These are phyloP conservation scores for Pseudolycoriella hygida DNA, from an alignment of 2,888 invertebrate species.

Conservation along the genomic window DNA sequence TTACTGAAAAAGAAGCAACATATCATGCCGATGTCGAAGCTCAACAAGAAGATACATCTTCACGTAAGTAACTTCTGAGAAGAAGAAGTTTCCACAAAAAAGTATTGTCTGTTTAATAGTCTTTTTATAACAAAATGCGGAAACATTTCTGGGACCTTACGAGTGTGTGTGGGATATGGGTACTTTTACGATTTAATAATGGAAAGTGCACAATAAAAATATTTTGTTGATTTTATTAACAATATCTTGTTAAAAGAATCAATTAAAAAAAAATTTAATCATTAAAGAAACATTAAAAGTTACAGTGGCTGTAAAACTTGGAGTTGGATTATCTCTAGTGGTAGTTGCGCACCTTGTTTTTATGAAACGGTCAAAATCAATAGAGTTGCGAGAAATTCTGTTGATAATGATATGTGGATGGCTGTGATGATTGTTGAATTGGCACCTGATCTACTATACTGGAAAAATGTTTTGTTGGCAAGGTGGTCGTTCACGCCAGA, in stretches of 20 bases:
- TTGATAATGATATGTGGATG: too few relatives aligned
- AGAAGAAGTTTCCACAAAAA: not conserved
- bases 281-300: conserved; percentile 20
- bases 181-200: too few relatives aligned
- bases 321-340: conserved; percentile 68
- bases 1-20: conserved; percentile 16
- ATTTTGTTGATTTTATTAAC: not conserved
- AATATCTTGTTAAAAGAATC: conserved; percentile 4
- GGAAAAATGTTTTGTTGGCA: too few relatives aligned
- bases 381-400: too few relatives aligned
- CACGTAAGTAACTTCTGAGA: conserved; percentile 14
- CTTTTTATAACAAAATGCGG: too few relatives aligned
- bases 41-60: conserved; percentile 10
- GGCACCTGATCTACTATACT: too few relatives aligned
- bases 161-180: too few relatives aligned
- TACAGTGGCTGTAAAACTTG: conserved; percentile 77
- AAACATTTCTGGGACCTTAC: too few relatives aligned
- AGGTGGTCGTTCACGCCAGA: too few relatives aligned
- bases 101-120: too few relatives aligned
- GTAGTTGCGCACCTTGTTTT: conserved; percentile 73
- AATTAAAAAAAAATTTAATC: not conserved
- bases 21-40: not conserved
- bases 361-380: conserved; percentile 54
- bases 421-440: too few relatives aligned
- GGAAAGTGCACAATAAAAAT: not conserved